phyloP scores from a whole-genome alignment of 2,113 vertebrate genomes.

The Rutilus rutilus region DNA sequence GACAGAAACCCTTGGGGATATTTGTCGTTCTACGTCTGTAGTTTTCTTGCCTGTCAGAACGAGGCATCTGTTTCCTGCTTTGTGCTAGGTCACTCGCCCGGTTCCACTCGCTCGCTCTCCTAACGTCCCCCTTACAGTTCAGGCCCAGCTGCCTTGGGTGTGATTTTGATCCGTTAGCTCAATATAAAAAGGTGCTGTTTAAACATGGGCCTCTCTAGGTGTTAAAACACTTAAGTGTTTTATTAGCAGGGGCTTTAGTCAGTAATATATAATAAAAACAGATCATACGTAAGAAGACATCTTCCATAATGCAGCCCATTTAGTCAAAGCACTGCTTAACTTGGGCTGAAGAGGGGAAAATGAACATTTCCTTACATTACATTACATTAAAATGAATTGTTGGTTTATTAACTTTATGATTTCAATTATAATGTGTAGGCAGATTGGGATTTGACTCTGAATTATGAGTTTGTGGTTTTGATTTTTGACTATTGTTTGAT shows the following conservation, averaged over 20 bases:
- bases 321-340: not conserved
- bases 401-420: not conserved
- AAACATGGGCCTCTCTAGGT: slow-evolving; percentile 30
- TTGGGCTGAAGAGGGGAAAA: not conserved
- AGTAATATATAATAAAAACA: not conserved
- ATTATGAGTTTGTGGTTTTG: not conserved
- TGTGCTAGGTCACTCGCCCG: slow-evolving; percentile 68
- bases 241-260: not conserved
- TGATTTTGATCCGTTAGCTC: slow-evolving; percentile 55
- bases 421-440: too few species aligned
- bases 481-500: not conserved
- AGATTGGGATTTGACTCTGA: too few species aligned
- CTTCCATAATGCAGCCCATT: not conserved
- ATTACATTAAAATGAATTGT: not conserved
- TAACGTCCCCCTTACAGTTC: slow-evolving; percentile 43
- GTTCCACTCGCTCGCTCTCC: slow-evolving; percentile 71
- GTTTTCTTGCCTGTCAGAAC: slow-evolving; percentile 70
- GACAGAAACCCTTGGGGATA: slow-evolving; percentile 72
- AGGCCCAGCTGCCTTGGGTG: slow-evolving; percentile 56
- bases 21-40: slow-evolving; percentile 76
- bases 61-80: slow-evolving; percentile 84
- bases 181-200: slow-evolving; percentile 40
- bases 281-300: not conserved
- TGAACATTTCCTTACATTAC: too few species aligned
- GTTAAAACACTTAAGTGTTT: slow-evolving; percentile 4